phyloP scores from a whole-genome alignment of 2,888 invertebrate genomes.

The Orthosia incerta region DNA sequence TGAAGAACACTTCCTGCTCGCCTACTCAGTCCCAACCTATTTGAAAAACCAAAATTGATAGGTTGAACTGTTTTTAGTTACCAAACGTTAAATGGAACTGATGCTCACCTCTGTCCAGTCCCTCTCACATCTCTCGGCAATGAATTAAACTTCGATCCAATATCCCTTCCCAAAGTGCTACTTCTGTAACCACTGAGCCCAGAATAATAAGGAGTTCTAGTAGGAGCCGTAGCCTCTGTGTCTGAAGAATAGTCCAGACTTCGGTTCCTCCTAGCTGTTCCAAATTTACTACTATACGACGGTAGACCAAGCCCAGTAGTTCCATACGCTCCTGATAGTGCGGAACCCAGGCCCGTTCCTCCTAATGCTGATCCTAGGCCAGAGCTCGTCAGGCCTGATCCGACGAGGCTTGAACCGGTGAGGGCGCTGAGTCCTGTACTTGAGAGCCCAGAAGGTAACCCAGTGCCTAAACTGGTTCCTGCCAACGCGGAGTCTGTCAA shows the following conservation, averaged over 20 bases:
- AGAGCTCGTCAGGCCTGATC: constrained; percentile 78
- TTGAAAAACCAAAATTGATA: constrained; percentile 35
- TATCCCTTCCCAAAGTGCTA: constrained; percentile 90
- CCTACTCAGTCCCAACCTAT: constrained; percentile 84
- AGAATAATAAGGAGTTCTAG: constrained; percentile 94
- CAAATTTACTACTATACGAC: constrained; percentile 88
- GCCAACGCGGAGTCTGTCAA: constrained; percentile 77
- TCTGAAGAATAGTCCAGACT: constrained; percentile 98
- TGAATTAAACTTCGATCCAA: constrained; percentile 93
- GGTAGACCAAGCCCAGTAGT: constrained; percentile 85
- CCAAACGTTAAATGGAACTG: constrained; percentile 1
- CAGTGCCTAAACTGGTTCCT: constrained; percentile 72
- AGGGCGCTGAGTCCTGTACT: constrained; percentile 87
- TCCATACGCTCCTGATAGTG: constrained; percentile 84
- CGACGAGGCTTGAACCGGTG: constrained; percentile 82
- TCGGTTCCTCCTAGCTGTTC: constrained; percentile 94
- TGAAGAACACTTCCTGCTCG: constrained; percentile 87
- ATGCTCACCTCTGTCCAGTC: constrained; percentile 89
- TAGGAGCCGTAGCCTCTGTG: constrained; percentile 97
- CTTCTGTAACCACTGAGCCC: constrained; percentile 88
- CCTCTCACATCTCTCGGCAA: constrained; percentile 93
- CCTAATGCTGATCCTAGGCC: constrained; percentile 83
- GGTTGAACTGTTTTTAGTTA: constrained; percentile 5
- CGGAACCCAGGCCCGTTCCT: constrained; percentile 83
- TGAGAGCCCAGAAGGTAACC: constrained; percentile 86